phyloP scores from a whole-genome alignment of 2,797 vertebrate species.

The Chrosomus eos region DNA sequence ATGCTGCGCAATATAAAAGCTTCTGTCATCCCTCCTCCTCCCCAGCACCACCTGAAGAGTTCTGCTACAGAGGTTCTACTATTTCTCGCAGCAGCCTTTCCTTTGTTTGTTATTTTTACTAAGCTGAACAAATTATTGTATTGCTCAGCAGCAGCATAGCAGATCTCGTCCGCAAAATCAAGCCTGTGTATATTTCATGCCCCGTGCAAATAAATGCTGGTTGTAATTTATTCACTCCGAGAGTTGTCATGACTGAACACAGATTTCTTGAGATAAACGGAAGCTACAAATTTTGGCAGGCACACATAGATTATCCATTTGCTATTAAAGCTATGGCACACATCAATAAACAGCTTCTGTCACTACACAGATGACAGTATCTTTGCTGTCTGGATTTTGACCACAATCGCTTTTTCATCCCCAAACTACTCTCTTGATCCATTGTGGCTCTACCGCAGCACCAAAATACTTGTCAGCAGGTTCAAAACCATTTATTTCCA shows the following conservation, averaged over 20 bases:
- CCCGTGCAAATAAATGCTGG: no score
- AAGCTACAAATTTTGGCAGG: neutral
- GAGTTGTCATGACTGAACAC: neutral
- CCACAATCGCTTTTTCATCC: neutral
- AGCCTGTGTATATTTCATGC: no score
- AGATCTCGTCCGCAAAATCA: no score
- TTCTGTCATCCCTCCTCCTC: neutral
- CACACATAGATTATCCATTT: neutral
- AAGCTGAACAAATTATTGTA: no score
- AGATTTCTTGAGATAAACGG: neutral
- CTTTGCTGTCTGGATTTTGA: slow-evolving; percentile 5
- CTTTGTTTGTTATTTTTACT: no score
- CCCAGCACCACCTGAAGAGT: no score
- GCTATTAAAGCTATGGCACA: neutral
- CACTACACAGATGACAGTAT: neutral
- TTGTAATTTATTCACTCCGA: no score
- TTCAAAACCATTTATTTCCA: slow-evolving; percentile 30
- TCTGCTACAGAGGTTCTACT: no score
- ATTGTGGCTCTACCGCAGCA: neutral
- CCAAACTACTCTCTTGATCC: neutral
- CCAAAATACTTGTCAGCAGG: neutral
- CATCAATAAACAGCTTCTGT: neutral
- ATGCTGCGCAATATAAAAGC: neutral
- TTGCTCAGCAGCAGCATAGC: no score
- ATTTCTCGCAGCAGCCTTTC: no score